Evolutionary conservation across 2,797 vertebrate species (phyloP), one percentile per base, ranked within the genome.

Genomic region (Bradypus variegatus): DNA sequence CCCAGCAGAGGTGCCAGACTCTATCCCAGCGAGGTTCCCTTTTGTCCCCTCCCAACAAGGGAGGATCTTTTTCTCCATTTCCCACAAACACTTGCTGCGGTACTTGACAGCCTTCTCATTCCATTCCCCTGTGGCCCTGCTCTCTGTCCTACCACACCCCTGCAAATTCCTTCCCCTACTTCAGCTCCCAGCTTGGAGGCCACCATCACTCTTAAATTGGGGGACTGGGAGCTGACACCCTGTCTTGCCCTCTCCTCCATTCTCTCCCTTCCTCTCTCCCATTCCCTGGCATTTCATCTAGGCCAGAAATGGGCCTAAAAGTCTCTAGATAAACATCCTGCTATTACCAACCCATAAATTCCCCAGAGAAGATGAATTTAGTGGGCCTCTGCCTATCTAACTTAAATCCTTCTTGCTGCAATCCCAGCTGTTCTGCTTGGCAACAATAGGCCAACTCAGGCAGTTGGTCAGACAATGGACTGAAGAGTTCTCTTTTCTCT

Each of bases 71-170:
- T 88, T 86, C 29, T 79, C 86, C 27, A 10, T 92, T 94, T 95
- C 96, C 96, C 97, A 96, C 92, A 96, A 95, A 84, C 94, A 95
- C 95, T 97, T 91, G 93, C 91, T 80, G 86, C 78, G 90, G 93
- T 80, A 96, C 94, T 96, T 89, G 86, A 95, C 0, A 25, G 79
- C 92, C 91, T 96, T 96, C 5, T 92, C 84, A 95, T 97, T 95
- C 95, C 84, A 95, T 96, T 96, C 76, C 73, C 64, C 27, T 36
- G 73, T 90, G 91, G 72, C 70, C 78, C 87, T 41, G 60, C 14
- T 76, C 89, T 76, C 27, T 1, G 80, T 70, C 70, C 83, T 38
- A 77, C 67, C 93, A 90, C 55, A 90, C 75, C 90, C 83, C 80
- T 50, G 41, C 80, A 72, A 89, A 91, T 95, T 96, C 90, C 78